Conservation (phyloP, 2,888 invertebrate genomes). For the Trachelus tabidus region DNA sequence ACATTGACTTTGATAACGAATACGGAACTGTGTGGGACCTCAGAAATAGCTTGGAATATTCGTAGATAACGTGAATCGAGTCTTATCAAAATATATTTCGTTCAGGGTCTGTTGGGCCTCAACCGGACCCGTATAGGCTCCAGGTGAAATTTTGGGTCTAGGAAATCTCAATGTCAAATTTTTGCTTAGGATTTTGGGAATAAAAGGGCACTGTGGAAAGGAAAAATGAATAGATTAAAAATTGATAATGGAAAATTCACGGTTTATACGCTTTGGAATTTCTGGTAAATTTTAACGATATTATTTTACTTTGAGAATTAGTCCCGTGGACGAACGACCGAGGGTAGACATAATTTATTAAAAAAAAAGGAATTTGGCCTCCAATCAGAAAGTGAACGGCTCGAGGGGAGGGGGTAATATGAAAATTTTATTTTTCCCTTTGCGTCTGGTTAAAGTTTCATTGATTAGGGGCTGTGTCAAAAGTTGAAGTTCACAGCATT, state of each 20-base stretch:
- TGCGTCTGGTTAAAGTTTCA: neutral
- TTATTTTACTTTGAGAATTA: too few species aligned
- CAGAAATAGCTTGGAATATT: neutral
- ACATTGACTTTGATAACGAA: neutral
- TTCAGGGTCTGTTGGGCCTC: too few species aligned
- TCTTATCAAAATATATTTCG: too few species aligned
- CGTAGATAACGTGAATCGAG: neutral
- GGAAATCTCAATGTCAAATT: neutral
- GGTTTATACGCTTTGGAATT: neutral
- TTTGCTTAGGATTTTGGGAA: too few species aligned
- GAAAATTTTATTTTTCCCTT: neutral
- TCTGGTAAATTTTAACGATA: neutral
- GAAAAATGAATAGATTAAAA: neutral
- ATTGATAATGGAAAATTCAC: neutral
- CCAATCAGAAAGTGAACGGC: too few species aligned
- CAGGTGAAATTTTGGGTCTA: neutral
- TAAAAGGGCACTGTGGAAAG: too few species aligned
- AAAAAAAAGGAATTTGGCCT: too few species aligned
- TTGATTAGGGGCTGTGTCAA: neutral
- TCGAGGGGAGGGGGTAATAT: neutral
- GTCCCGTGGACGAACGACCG: too few species aligned
- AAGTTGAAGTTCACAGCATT: neutral
- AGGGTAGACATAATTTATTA: too few species aligned
- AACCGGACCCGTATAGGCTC: too few species aligned
- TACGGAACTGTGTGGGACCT: neutral